phyloP scores from a whole-genome alignment of 2,888 invertebrate species.

The Drosophila niveifrons region DNA sequence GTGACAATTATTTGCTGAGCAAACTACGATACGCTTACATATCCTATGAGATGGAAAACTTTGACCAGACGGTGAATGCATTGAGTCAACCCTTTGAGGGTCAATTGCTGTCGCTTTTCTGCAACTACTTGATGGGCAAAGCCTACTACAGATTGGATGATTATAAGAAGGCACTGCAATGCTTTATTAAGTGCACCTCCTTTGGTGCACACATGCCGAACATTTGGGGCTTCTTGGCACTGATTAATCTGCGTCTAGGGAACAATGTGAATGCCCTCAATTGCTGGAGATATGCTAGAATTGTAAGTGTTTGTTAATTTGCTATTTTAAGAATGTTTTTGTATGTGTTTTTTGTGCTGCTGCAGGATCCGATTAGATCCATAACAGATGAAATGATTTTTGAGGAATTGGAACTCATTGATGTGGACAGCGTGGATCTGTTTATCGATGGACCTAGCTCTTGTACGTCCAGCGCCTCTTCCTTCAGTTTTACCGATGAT shows the following conservation, averaged over 20 bases:
- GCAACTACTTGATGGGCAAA: slow-evolving; percentile 64
- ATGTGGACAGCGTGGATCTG: slow-evolving; percentile 61
- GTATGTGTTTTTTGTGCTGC: neutral
- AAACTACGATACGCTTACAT: slow-evolving; percentile 64
- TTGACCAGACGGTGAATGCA: slow-evolving; percentile 37
- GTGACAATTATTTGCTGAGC: slow-evolving; percentile 55
- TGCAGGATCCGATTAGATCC: slow-evolving; percentile 51
- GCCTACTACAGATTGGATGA: slow-evolving; percentile 57
- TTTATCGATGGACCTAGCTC: slow-evolving; percentile 61
- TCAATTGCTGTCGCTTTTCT: slow-evolving; percentile 24
- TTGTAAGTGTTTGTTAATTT: slow-evolving; percentile 45
- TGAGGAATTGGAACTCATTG: slow-evolving; percentile 66
- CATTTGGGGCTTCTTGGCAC: slow-evolving; percentile 76
- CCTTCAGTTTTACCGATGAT: neutral
- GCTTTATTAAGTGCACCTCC: slow-evolving; percentile 64
- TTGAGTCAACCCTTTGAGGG: slow-evolving; percentile 15
- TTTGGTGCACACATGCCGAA: slow-evolving; percentile 66
- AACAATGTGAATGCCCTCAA: slow-evolving; percentile 72
- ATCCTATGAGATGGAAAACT: slow-evolving; percentile 44
- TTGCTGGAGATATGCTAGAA: slow-evolving; percentile 80
- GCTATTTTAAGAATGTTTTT: neutral
- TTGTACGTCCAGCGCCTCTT: neutral
- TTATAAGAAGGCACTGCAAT: slow-evolving; percentile 49
- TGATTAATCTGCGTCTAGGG: slow-evolving; percentile 70
- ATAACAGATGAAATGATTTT: slow-evolving; percentile 63